Evolutionary conservation across 2,888 invertebrate genomes (phyloP), one percentile per base, ranked within the genome.

Genomic region (Atrina japonica): DNA sequence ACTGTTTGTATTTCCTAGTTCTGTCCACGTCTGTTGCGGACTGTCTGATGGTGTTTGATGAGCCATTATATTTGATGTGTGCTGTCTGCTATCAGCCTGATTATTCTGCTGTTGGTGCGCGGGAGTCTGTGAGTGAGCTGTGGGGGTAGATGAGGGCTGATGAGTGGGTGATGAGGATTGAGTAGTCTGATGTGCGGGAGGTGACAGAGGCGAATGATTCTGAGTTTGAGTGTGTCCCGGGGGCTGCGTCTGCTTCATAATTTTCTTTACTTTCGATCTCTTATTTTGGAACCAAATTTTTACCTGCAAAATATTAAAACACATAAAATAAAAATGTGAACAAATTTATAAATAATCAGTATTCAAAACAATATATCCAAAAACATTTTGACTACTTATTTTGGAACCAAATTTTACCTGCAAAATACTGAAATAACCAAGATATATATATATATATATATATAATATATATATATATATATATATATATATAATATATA

Each of bases 381-480:
- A n/a, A n/a, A n/a, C n/a, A n/a, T 56, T 83, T 83, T 41, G 83
- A 83, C 9, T 81, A 72, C 41, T 78, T 70, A 70, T 83, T 83
- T 64, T 83, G 83, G 67, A 83, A 83, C 81, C 81, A 83, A 30
- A 83, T 83, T 66, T 83, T 83, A 83, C 83, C 83, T 83, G 74
- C 18, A 82, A 78, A 23, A 18, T 45, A 47, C 6, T 47, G 16
- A 47, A 47, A 18, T 47, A 9, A 47, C 5, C 21, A 47, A 35
- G 35, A 35, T 35, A 35, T 7, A 35, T 35, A 35, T 35, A 5
- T 35, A 11, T 5, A 7, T 35, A 35, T 35, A 7, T 35, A 5
- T 35, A 5, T 35, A 35, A 7, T 7, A 7, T 35, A 7, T 11
- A 35, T 7, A 35, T 35, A 5, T 35, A 5, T 35, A 7, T 35